Conservation (phyloP, 2,888 invertebrate species). For the Apotomis betuletana region DNA sequence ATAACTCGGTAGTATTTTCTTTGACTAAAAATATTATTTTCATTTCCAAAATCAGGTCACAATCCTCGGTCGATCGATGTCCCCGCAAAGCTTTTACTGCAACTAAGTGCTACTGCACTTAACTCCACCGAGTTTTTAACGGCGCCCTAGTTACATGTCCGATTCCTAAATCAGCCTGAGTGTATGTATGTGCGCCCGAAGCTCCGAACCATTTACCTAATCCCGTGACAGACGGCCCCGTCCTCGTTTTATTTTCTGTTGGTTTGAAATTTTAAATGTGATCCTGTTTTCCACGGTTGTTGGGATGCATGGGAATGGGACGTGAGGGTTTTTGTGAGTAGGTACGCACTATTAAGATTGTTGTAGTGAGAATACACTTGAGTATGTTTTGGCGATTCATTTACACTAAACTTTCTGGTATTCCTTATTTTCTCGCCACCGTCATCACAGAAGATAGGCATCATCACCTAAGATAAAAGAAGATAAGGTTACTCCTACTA, state of each 20-base stretch:
- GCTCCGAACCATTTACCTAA: constrained; percentile 53
- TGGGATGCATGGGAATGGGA: background rate
- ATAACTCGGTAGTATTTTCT: background rate
- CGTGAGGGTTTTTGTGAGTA: background rate
- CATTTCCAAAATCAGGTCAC: constrained; percentile 11
- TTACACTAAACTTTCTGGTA: too few species aligned
- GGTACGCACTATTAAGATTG: too few species aligned
- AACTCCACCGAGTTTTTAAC: constrained; percentile 29
- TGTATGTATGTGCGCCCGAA: constrained; percentile 43
- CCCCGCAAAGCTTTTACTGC: constrained; percentile 27
- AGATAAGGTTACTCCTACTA: too few species aligned
- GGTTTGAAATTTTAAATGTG: constrained; percentile 39
- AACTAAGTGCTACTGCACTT: constrained; percentile 35
- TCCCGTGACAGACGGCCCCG: constrained; percentile 50
- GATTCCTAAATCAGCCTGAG: constrained; percentile 39
- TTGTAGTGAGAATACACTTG: too few species aligned
- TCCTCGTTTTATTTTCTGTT: constrained; percentile 44
- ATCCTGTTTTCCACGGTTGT: constrained; percentile 12
- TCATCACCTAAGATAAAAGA: too few species aligned
- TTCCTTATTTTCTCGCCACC: too few species aligned
- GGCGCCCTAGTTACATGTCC: constrained; percentile 36
- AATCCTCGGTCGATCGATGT: constrained; percentile 9
- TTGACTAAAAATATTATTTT: background rate
- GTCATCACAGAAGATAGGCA: too few species aligned
- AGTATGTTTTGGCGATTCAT: too few species aligned